Percentiles rank a stretch among this genome's conserved stretches.
phyloP scores from a whole-genome alignment of 2,888 invertebrate genomes.

The Pogonocherus hispidulus region DNA sequence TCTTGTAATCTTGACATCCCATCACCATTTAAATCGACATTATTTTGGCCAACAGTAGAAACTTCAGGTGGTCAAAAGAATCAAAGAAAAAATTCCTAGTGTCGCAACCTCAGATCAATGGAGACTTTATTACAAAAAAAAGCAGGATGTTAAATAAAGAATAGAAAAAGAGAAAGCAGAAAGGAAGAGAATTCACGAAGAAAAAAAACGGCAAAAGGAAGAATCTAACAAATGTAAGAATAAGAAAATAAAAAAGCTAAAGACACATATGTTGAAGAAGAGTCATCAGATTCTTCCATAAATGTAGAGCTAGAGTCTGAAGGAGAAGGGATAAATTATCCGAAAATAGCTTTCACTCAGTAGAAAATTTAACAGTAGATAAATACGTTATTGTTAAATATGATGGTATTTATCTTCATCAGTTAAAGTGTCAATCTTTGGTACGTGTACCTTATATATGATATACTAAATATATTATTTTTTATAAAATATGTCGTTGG shows the following conservation, averaged over 20 bases:
- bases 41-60: constrained; percentile 12
- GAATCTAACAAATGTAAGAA: not conserved
- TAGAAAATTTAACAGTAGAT: not conserved
- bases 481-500: no score
- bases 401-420: constrained; percentile 19
- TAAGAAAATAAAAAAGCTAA: not conserved
- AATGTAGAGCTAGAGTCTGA: constrained; percentile 14
- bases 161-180: constrained; percentile 15
- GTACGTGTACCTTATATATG: no score
- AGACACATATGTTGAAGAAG: not conserved
- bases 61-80: not conserved
- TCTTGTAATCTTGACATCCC: not conserved
- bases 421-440: not conserved
- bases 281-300: constrained; percentile 14
- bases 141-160: constrained; percentile 1
- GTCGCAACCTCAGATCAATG: constrained; percentile 20
- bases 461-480: no score
- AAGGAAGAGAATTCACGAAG: not conserved
- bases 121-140: constrained; percentile 17
- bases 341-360: constrained; percentile 1
- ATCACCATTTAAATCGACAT: not conserved
- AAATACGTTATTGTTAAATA: constrained; percentile 17
- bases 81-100: constrained; percentile 11
- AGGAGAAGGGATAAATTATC: not conserved
- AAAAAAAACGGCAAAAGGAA: not conserved